Evolutionary conservation across 2,113 vertebrate species (phyloP).

Genomic region (Pogona vitticeps): DNA sequence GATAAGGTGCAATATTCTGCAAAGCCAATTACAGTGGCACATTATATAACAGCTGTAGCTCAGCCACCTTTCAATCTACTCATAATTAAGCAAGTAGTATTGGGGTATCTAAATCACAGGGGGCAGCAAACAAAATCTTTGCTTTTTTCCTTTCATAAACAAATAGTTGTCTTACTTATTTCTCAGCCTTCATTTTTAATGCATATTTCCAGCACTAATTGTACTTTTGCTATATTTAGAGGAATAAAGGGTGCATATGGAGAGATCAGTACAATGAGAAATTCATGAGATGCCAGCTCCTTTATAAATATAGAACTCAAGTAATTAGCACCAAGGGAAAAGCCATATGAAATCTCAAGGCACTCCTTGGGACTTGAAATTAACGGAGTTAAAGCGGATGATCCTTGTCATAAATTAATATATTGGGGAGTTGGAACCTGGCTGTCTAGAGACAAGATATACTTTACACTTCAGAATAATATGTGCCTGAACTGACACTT

Average conservation of each 20-base stretch:
- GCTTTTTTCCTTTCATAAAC: slow-evolving; percentile 65
- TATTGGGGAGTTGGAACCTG: slow-evolving; percentile 53
- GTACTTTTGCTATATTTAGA: slow-evolving; percentile 72
- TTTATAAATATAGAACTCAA: slow-evolving; percentile 74
- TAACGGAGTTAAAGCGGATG: slow-evolving; percentile 68
- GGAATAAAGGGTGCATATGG: slow-evolving; percentile 64
- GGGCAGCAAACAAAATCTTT: slow-evolving; percentile 49
- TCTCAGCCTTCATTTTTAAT: slow-evolving; percentile 71
- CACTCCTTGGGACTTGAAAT: slow-evolving; percentile 63
- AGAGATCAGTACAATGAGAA: slow-evolving; percentile 72
- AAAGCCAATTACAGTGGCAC: background rate
- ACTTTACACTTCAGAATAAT: slow-evolving; percentile 27
- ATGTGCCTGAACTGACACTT: slow-evolving; percentile 30
- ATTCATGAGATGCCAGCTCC: slow-evolving; percentile 66
- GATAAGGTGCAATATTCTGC: background rate
- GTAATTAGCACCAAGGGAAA: slow-evolving; percentile 66
- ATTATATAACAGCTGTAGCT: slow-evolving; percentile 17
- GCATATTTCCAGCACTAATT: slow-evolving; percentile 73
- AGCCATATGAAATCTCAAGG: slow-evolving; percentile 65
- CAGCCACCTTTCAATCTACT: slow-evolving; percentile 26
- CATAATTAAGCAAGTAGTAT: background rate
- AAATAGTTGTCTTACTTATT: slow-evolving; percentile 58
- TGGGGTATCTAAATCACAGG: slow-evolving; percentile 40
- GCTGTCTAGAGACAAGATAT: background rate
- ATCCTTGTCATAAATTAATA: slow-evolving; percentile 63